Percentiles rank a stretch among this genome's conserved stretches.
phyloP scores from a whole-genome alignment of 1,140 invertebrate genomes.

The Listronotus oregonensis region DNA sequence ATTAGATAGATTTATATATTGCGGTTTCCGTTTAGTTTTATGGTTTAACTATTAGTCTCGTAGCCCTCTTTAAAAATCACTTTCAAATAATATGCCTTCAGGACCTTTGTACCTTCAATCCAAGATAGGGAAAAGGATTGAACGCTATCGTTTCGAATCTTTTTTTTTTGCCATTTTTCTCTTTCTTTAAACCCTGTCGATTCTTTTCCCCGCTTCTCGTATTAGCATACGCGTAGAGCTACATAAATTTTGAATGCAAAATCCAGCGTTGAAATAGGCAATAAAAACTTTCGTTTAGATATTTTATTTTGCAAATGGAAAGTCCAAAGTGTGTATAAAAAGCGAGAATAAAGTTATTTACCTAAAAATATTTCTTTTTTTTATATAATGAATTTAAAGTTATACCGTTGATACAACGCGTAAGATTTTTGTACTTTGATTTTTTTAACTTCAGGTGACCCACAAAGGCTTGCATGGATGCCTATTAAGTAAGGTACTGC shows the following conservation, averaged over 20 bases:
- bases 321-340: constrained; percentile 5
- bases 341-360: no score
- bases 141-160: constrained; percentile 22
- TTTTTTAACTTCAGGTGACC: no score
- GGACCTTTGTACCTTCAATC: constrained; percentile 10
- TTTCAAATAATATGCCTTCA: not conserved
- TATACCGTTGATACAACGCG: no score
- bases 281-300: constrained; percentile 31
- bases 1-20: no score
- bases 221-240: constrained; percentile 32
- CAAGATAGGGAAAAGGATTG: constrained; percentile 24
- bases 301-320: constrained; percentile 23
- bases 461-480: no score
- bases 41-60: not conserved
- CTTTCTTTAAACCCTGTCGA: constrained; percentile 22
- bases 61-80: not conserved
- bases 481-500: no score
- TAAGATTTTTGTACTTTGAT: no score
- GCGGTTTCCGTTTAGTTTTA: not conserved
- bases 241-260: constrained; percentile 32
- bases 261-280: constrained; percentile 33
- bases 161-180: constrained; percentile 28
- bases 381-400: no score
- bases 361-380: no score
- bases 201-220: constrained; percentile 26